Base-by-base conservation (phyloP, 2,888 invertebrate genomes). In the Tinea semifulvella region DNA sequence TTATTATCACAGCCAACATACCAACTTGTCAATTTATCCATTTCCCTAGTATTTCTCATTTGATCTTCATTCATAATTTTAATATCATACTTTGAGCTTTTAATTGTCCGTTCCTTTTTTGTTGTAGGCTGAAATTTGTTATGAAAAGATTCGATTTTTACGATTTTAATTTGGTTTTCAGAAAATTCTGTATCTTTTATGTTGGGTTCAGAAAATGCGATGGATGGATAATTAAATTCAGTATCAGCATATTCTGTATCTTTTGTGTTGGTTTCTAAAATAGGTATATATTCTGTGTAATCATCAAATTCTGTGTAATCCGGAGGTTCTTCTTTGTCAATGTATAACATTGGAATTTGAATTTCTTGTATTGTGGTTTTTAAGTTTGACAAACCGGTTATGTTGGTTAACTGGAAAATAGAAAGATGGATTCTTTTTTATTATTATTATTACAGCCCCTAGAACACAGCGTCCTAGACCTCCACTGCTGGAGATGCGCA, bases 41-140 rank as follows among this genome's bases (percentile, higher is more conserved):
- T 7, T 8, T 40, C 22, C 3, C 40, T 17, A 5, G 40, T 10
- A 5, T 22, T 22, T 13, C 11, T 11, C 40, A 40, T 40, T 14
- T 40, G 17, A 22, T n/a, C 14, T 22, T 40, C 40, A 20, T 17
- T 19, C 40, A 40, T 40, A 2, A 40, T 22, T 22, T 11, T 19
- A 17, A 40, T 14, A 8, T n/a, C 17, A 22, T 17, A 22, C 22
- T 40, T 40, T 13, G 11, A 17, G 8, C 10, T 10, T 18, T 38
- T 18, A n/a, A n/a, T n/a, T n/a, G n/a, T n/a, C n/a, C n/a, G n/a
- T n/a, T n/a, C n/a, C n/a, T n/a, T n/a, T n/a, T n/a, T n/a, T n/a
- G n/a, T n/a, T n/a, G n/a, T n/a, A n/a, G n/a, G n/a, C n/a, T n/a
- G n/a, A n/a, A n/a, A n/a, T n/a, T n/a, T n/a, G n/a, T n/a, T n/a